Base-by-base conservation (phyloP, 2,888 invertebrate genomes). In the Hemithea aestivaria region DNA sequence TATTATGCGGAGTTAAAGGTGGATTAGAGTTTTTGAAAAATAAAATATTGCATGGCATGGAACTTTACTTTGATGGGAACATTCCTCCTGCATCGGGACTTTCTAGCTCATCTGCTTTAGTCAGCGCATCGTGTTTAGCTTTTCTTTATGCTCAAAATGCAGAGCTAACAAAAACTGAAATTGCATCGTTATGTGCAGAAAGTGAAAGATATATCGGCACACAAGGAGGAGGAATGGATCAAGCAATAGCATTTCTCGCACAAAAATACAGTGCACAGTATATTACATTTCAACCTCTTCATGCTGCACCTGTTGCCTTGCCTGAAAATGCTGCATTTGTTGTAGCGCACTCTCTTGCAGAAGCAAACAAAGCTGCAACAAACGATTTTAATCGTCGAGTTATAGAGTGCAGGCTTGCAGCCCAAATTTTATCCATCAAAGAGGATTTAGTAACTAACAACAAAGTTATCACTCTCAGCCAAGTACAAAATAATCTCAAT, bases 141-240 rank as follows among this genome's bases (percentile, higher is more conserved):
- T 92, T 93, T 38, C 80, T 93, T 34, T 81, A 91, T 54, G 90
- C 91, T 16, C 76, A 81, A 47, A 69, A 87, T 47, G 61, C 54
- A 10, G 46, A 49, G 20, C 56, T 88, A 63, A 56, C 88, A 54
- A 90, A 89, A 69, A 78, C 81, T 22, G 89, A 91, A 45, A 83
- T 99, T 53, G 98, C 99, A 8, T 91, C 93, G 28, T 76, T 98
- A 47, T 96, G 98, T 70, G 97, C 98, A 0, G 89, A 88, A 51
- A 94, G 96, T 68, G 99, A 99, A 81, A 90, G 94, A 49, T 96
- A 95, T 61, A 97, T 99, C 55, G 99, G 99, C 10, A 98, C 99
- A 1, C 94, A 97, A 78, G 99, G 99, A 11, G 99, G 99, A 24
- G 99, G 99, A 45, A 99, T 99, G 99, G 99, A 99, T 80, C 99